A percentile compares a stretch with the other conserved stretches of the same genome.
These are phyloP conservation scores for Drosophila dunni DNA, from an alignment of 1,140 invertebrate species.

Conservation along the genomic window DNA sequence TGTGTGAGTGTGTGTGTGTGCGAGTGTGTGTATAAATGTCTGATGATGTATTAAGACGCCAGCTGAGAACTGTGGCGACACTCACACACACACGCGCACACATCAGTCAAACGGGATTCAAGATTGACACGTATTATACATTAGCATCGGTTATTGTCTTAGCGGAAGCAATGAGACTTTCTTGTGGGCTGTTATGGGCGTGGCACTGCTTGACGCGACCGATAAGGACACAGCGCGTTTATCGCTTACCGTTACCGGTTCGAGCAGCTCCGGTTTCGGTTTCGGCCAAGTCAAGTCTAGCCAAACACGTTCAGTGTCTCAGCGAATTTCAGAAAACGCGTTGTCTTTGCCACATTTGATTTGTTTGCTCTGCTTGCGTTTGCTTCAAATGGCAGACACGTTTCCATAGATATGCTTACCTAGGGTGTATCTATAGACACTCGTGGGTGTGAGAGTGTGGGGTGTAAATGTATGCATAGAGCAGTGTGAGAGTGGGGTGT, in stretches of 20 bases:
- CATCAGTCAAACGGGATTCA: slow-evolving; percentile 71
- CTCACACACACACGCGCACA: slow-evolving; percentile 43
- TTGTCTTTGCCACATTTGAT: slow-evolving; percentile 58
- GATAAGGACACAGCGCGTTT: slow-evolving; percentile 20
- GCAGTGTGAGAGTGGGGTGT: too few species aligned
- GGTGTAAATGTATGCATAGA: too few species aligned
- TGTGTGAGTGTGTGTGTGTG: background rate
- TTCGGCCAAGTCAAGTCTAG: slow-evolving; percentile 33
- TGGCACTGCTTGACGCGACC: background rate
- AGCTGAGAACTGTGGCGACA: slow-evolving; percentile 14
- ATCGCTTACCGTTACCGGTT: slow-evolving; percentile 8
- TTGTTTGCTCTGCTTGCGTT: slow-evolving; percentile 59
- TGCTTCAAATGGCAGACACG: slow-evolving; percentile 27
- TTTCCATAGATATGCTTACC: slow-evolving; percentile 25
- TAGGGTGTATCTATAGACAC: background rate
- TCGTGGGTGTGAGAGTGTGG: too few species aligned
- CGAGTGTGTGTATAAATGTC: background rate
- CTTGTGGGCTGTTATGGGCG: background rate
- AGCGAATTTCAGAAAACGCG: slow-evolving; percentile 28
- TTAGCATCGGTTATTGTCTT: slow-evolving; percentile 74
- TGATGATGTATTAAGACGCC: slow-evolving; percentile 1
- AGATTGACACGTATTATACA: slow-evolving; percentile 76
- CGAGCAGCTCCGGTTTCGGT: background rate
- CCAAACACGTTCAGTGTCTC: slow-evolving; percentile 65
- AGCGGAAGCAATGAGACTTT: slow-evolving; percentile 39